Base-by-base conservation (phyloP, 2,113 vertebrate species). In the Dipodomys ordii region DNA sequence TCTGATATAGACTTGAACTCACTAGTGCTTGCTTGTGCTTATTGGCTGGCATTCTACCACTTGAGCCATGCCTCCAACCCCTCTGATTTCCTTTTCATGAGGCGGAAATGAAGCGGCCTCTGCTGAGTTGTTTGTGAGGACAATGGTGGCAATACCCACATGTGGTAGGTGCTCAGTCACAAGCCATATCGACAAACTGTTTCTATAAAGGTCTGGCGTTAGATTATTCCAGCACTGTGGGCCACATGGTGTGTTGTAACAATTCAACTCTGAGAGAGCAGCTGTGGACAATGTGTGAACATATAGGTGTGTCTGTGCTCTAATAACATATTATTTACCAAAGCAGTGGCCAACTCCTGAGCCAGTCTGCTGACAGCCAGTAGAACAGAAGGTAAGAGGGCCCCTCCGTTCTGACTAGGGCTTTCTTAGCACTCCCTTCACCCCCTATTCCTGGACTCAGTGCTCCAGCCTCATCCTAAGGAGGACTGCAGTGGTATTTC, bases 161-260 rank as follows among this genome's bases (percentile, higher is more conserved):
- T 10, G 0, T 35, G 22, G 28, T 27, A 77, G 82, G 84, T 2
- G 0, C 53, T 73, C 64, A 19, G 44, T n/a, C 87, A 85, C 25
- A 86, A 76, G 68, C 39, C 67, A 64, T 57, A 67, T 28, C 0
- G 0, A 57, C 76, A 94, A 6, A 81, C 64, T 49, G 20, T 74
- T 83, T 73, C 68, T 68, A 53, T 84, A 44, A 77, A 84, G 60
- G 83, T 69, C 44, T 39, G 44, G 67, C n/a, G 25, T 80, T 60
- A 20, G 87, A 77, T 27, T 3, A 23, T 60, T 15, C 18, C 71
- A 60, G 76, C n/a, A 28, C 8, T 27, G n/a, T 71, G 83, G 69
- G 27, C 53, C 83, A 64, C 83, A 8, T 12, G 1, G 11, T 22
- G 16, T 53, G 84, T 65, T 8, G 3, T 16, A 20, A 64, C 60